phyloP scores from a whole-genome alignment of 2,888 invertebrate species.

The Hyles lineata region DNA sequence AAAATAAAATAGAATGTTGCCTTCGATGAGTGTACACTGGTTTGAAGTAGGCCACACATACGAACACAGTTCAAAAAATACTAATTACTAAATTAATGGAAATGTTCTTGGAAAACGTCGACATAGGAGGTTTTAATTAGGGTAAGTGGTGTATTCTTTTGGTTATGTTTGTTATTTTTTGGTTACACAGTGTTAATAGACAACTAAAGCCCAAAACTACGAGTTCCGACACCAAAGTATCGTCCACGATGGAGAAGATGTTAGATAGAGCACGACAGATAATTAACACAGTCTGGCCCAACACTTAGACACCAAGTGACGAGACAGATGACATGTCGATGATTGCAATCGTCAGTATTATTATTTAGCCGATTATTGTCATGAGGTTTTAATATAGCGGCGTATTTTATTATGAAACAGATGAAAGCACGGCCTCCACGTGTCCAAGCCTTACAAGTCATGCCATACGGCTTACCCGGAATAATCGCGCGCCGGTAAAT shows the following conservation, averaged over 20 bases:
- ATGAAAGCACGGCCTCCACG: slow-evolving; percentile 55
- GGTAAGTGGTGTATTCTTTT: background rate
- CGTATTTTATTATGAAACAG: slow-evolving; percentile 44
- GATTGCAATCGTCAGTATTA: slow-evolving; percentile 61
- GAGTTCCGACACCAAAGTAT: slow-evolving; percentile 31
- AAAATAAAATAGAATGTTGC: background rate
- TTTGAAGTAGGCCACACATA: background rate
- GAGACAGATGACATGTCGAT: slow-evolving; percentile 74
- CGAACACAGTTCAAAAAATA: background rate
- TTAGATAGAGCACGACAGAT: slow-evolving; percentile 30
- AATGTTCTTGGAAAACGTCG: background rate
- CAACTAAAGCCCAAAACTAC: slow-evolving; percentile 9
- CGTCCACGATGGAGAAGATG: slow-evolving; percentile 30
- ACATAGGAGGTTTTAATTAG: background rate
- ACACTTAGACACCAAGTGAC: slow-evolving; percentile 46
- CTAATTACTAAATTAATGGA: background rate
- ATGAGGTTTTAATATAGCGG: slow-evolving; percentile 49
- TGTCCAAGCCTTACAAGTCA: slow-evolving; percentile 69
- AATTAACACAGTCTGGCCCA: slow-evolving; percentile 34
- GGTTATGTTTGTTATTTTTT: background rate
- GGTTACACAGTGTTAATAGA: slow-evolving; percentile 14
- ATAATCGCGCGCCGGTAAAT: slow-evolving; percentile 53
- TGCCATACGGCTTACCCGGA: slow-evolving; percentile 80
- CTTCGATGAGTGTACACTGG: background rate
- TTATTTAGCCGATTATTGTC: slow-evolving; percentile 42